A percentile compares a stretch with the other conserved stretches of the same genome.
Conservation (phyloP, 2,888 invertebrate species). For the Agrochola litura region DNA sequence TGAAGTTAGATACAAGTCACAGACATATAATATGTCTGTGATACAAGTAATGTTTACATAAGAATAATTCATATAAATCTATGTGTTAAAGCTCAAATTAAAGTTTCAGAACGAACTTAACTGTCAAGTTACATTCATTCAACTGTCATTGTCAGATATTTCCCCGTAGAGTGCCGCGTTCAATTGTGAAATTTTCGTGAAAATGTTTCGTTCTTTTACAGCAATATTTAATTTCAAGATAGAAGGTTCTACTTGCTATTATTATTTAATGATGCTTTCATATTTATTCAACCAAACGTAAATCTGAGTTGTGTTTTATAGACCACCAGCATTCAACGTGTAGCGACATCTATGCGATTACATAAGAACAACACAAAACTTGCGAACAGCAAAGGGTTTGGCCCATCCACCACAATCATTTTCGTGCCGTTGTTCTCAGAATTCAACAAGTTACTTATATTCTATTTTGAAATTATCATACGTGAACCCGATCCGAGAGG, state of each 20-base stretch:
- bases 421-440: not conserved
- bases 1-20: too few relatives aligned
- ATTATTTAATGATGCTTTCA: not conserved
- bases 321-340: not conserved
- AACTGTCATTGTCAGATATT: not conserved
- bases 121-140: not conserved
- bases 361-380: not conserved
- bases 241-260: not conserved
- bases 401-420: not conserved
- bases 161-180: constrained; percentile 1
- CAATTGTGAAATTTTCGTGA: not conserved
- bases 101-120: constrained; percentile 23
- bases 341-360: not conserved
- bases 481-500: too few relatives aligned
- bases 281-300: not conserved
- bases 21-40: too few relatives aligned
- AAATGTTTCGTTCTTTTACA: not conserved
- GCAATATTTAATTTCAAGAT: not conserved
- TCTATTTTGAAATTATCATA: not conserved
- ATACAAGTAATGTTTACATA: not conserved
- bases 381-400: not conserved
- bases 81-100: not conserved
- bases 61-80: not conserved
- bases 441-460: not conserved
- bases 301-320: not conserved